Conservation (phyloP, 1,140 invertebrate genomes). For the Drosophila biarmipes region DNA sequence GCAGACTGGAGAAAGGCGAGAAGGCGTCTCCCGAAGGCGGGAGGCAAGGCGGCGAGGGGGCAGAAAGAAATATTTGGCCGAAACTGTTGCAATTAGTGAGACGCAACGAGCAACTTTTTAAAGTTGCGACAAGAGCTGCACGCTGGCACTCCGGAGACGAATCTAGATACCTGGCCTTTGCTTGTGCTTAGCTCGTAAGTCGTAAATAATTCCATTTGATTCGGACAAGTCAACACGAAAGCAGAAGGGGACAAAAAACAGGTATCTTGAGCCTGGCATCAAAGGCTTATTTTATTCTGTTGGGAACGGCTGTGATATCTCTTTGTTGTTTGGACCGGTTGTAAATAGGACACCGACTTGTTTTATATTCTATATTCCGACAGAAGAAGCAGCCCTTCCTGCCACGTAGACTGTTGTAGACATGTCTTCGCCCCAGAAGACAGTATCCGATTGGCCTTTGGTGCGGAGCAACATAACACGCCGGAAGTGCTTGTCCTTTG, state of each 20-base stretch:
- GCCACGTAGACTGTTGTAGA: too few species aligned
- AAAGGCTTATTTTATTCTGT: conserved; percentile 3
- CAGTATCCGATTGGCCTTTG: too few species aligned
- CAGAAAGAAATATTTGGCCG: conserved; percentile 26
- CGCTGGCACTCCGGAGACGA: neutral
- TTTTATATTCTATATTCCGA: too few species aligned
- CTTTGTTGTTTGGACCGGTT: neutral
- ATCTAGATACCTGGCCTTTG: conserved; percentile 1
- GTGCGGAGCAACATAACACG: neutral
- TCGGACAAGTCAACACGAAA: neutral
- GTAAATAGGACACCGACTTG: neutral
- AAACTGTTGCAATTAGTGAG: conserved; percentile 43
- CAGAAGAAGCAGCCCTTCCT: too few species aligned
- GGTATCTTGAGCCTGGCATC: neutral
- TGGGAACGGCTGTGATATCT: neutral
- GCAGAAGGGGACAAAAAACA: neutral
- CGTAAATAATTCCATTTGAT: conserved; percentile 16
- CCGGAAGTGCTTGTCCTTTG: neutral
- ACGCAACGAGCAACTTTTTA: conserved; percentile 17
- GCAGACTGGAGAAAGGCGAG: conserved; percentile 4
- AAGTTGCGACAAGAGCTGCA: neutral
- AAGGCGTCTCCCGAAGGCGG: neutral
- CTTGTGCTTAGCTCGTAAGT: neutral
- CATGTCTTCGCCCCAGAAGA: too few species aligned
- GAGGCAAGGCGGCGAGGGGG: neutral